Conservation (phyloP, 2,888 invertebrate genomes). For the Kryphioiulus occultus region DNA sequence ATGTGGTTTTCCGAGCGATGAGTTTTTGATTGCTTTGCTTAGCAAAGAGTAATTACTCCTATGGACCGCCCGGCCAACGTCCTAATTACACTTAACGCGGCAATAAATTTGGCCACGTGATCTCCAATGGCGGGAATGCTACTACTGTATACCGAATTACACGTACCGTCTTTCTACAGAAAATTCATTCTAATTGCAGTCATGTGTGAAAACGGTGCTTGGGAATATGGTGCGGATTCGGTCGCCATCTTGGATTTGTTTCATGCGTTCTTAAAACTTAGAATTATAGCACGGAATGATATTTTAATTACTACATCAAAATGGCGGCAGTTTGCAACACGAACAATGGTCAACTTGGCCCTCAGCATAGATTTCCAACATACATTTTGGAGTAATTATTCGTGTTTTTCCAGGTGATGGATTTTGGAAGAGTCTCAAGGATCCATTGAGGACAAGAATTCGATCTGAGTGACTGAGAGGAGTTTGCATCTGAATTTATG, state of each 20-base stretch:
- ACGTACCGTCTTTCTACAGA: not conserved
- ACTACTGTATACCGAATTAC: not conserved
- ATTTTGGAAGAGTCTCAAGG: too few species aligned
- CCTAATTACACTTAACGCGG: not conserved
- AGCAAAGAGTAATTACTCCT: conserved; percentile 38
- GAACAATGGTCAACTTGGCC: too few species aligned
- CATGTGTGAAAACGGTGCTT: not conserved
- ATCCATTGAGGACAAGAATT: too few species aligned
- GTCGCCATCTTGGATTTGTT: not conserved
- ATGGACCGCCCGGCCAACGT: conserved; percentile 40
- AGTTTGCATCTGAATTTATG: too few species aligned
- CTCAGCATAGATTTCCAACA: not conserved
- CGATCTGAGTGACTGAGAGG: too few species aligned
- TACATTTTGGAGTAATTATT: not conserved
- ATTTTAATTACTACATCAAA: not conserved
- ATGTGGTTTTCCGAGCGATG: conserved; percentile 14
- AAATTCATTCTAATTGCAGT: not conserved
- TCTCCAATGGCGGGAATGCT: not conserved
- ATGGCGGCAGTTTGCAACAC: not conserved
- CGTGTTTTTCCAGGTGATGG: not conserved
- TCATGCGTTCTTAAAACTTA: not conserved
- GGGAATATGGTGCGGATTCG: not conserved
- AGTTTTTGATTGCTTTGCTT: conserved; percentile 36
- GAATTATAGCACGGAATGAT: not conserved
- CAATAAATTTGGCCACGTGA: conserved; percentile 36